Conservation (phyloP, 2,797 vertebrate species). For the Gephyroberyx darwinii region DNA sequence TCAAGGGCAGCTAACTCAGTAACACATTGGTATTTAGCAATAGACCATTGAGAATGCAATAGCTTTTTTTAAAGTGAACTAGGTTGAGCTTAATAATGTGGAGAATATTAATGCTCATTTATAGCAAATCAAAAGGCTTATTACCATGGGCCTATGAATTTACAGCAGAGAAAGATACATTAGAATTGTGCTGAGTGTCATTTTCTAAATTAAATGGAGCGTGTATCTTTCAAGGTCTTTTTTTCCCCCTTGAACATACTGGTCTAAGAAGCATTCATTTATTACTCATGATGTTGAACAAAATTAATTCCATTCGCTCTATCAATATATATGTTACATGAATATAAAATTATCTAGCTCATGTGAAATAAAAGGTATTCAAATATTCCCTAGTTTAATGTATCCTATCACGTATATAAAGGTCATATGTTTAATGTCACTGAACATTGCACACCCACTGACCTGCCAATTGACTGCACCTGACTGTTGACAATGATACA, state of each 20-base stretch:
- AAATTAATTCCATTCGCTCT: neutral
- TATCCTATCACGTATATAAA: no score
- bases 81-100: conserved; percentile 11
- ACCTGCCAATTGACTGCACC: conserved; percentile 15
- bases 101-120: conserved; percentile 3
- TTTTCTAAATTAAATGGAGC: neutral
- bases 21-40: conserved; percentile 18
- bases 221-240: neutral
- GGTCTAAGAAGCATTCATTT: no score
- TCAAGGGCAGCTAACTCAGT: conserved; percentile 27
- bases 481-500: conserved; percentile 39
- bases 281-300: no score
- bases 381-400: neutral
- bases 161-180: neutral
- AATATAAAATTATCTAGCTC: neutral
- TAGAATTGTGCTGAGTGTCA: neutral
- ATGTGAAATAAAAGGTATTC: neutral
- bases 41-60: conserved; percentile 22
- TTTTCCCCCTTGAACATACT: no score
- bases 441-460: neutral
- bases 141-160: neutral
- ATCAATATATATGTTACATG: neutral
- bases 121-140: neutral
- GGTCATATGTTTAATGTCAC: neutral
- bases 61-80: conserved; percentile 21